Conservation (phyloP, 1,140 invertebrate species). For the Monomorium pharaonis region DNA sequence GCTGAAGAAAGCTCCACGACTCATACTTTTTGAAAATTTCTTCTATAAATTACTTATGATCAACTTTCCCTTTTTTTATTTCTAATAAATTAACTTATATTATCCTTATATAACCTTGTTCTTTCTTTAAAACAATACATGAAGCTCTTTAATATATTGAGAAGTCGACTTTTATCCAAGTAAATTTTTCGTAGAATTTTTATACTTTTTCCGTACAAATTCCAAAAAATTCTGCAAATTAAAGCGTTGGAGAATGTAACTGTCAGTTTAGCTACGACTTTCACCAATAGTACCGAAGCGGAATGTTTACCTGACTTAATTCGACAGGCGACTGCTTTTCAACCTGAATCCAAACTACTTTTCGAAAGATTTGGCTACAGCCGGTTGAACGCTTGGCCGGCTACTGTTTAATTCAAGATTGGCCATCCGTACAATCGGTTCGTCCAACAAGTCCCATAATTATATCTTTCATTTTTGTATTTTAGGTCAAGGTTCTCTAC, state of each 20-base stretch:
- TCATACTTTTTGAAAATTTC: too few relatives aligned
- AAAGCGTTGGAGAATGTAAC: background rate
- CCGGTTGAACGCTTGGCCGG: background rate
- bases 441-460: background rate
- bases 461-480: background rate
- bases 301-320: constrained; percentile 82
- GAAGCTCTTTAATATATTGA: background rate
- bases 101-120: background rate
- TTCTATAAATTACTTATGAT: background rate
- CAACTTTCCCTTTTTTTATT: background rate
- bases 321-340: constrained; percentile 69
- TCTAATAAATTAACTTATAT: background rate
- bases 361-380: background rate
- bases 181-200: background rate
- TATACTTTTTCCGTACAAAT: background rate
- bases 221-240: background rate
- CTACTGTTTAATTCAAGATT: constrained; percentile 11
- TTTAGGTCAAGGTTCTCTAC: background rate
- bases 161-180: background rate
- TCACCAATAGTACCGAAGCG: constrained; percentile 67
- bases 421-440: background rate
- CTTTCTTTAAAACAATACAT: background rate
- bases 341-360: constrained; percentile 52
- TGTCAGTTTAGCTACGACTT: background rate
- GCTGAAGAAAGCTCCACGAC: too few relatives aligned